phyloP scores from a whole-genome alignment of 1,140 invertebrate species.

The Ceratina australensis region DNA sequence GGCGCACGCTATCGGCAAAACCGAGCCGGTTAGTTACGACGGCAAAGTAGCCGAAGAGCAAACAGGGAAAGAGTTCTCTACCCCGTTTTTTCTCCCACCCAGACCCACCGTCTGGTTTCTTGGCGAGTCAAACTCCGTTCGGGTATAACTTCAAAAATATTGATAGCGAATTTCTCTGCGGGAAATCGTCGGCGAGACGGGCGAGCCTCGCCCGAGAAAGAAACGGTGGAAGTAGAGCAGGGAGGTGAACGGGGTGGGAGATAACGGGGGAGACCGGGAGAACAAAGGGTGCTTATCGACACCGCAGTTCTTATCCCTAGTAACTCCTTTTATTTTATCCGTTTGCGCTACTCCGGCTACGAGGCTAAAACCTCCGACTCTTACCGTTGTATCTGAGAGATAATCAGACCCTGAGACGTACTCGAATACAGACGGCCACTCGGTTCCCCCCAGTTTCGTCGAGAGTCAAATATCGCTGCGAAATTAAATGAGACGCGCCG shows the following conservation, averaged over 20 bases:
- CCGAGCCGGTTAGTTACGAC: constrained; percentile 18
- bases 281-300: constrained; percentile 70
- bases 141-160: constrained; percentile 53
- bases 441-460: neutral
- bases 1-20: constrained; percentile 32
- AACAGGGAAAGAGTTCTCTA: neutral
- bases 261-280: constrained; percentile 40
- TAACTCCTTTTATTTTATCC: constrained; percentile 68
- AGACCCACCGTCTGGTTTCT: neutral
- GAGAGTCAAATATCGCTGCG: no score
- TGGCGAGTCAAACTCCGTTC: neutral
- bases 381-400: constrained; percentile 49
- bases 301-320: constrained; percentile 64
- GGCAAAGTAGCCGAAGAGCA: no score
- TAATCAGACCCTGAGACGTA: constrained; percentile 53
- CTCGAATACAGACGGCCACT: constrained; percentile 47
- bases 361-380: constrained; percentile 34
- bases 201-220: neutral
- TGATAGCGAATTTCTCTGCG: constrained; percentile 66
- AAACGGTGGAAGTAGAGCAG: constrained; percentile 1
- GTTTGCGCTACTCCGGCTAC: constrained; percentile 49
- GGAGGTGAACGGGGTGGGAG: constrained; percentile 36
- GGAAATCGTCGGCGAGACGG: constrained; percentile 47
- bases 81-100: neutral
- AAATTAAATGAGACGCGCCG: no score